A percentile compares a stretch with the other conserved stretches of the same genome.
Conservation (phyloP, 2,797 vertebrate genomes). For the Cyprinella venusta region DNA sequence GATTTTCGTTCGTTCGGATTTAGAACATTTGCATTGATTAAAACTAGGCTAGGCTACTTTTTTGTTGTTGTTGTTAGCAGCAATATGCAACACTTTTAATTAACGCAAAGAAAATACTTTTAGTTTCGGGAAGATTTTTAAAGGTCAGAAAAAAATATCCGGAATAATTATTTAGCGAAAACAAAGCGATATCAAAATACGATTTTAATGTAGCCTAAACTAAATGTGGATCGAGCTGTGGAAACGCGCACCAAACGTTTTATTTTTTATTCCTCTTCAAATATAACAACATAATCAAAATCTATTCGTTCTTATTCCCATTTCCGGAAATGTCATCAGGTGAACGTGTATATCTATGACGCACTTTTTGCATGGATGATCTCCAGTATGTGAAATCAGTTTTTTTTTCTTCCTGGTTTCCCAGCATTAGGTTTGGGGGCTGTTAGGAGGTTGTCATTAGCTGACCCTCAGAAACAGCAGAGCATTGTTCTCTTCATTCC, state of each 20-base stretch:
- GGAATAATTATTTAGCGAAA: background rate
- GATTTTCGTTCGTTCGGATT: background rate
- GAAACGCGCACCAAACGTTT: too few species aligned
- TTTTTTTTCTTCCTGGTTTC: slow-evolving; percentile 68
- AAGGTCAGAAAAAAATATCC: background rate
- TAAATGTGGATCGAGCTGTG: background rate
- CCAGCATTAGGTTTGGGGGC: slow-evolving; percentile 76
- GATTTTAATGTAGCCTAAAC: background rate
- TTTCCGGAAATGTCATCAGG: slow-evolving; percentile 14
- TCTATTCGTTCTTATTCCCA: background rate
- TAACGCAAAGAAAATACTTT: background rate
- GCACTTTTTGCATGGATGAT: slow-evolving; percentile 58
- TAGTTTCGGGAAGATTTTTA: background rate
- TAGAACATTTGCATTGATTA: background rate
- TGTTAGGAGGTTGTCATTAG: slow-evolving; percentile 76
- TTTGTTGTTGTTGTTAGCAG: background rate
- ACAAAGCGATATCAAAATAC: background rate
- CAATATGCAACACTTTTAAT: background rate
- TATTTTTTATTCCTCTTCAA: background rate
- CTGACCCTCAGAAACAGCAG: slow-evolving; percentile 78
- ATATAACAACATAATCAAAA: background rate
- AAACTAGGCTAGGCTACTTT: background rate
- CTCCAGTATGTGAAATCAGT: slow-evolving; percentile 69
- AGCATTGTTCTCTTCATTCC: slow-evolving; percentile 83
- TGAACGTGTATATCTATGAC: background rate